Evolutionary conservation across 2,797 vertebrate genomes (phyloP), one percentile per base, ranked within the genome.

Genomic region (Sternotherus odoratus): DNA sequence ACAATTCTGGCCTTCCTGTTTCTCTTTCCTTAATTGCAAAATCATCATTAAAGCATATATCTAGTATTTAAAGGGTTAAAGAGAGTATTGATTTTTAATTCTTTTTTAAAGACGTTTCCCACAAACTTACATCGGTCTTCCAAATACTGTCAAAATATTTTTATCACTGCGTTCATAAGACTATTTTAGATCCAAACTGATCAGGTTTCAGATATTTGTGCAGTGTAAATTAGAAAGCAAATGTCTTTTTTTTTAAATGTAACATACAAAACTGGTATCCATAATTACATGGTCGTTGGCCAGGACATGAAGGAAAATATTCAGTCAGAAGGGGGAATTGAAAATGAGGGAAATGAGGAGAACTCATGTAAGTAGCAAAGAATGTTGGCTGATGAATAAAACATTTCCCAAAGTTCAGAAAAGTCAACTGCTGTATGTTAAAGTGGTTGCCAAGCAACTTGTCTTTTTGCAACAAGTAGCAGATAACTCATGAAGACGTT

Each of bases 361-460:
- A 95, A 63, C 39, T 23, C 56, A 63, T 53, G 87, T 84, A 85
- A 96, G 91, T 96, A 97, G 96, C 91, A 93, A 92, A 97, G 91
- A 96, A 97, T 95, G 93, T 95, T 82, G 91, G 95, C 96, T 97
- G 90, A 98, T 97, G 97, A 98, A 98, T 98, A 98, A 98, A 97
- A 97, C 97, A 97, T 98, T 94, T 96, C 86, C 51, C 90, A 91
- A 97, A 97, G 97, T 96, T 96, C 96, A 95, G 97, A 96, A 96
- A 98, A 98, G 96, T 98, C 97, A 97, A 96, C 95, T 95, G 95
- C 91, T 94, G 94, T 95, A 96, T 88, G 96, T 96, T 96, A 97
- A 97, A 97, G 95, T 95, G 96, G 98, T 98, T 98, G 97, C 98
- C 95, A 97, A 97, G 98, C 97, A 98, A 98, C 97, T 91, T 95